Percentiles rank a stretch among this genome's conserved stretches.
Conservation (phyloP, 2,888 invertebrate genomes). For the Brachynemurus nebulosus region DNA sequence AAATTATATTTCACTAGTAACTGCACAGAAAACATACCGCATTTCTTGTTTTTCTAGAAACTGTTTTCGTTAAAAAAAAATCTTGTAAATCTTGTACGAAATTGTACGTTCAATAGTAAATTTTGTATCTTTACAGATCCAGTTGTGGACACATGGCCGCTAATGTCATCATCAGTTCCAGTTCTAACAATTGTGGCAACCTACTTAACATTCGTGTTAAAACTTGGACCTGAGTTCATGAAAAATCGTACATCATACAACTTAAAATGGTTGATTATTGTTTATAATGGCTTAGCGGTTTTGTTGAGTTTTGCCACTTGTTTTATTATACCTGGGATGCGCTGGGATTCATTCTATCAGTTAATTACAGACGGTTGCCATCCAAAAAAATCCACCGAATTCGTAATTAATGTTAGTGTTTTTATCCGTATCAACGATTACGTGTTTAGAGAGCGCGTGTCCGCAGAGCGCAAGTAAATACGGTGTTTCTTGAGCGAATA, state of each 20-base stretch:
- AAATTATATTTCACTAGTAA: too few species aligned
- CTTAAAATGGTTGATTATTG: slow-evolving; percentile 45
- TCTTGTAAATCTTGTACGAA: background rate
- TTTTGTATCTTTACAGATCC: slow-evolving; percentile 36
- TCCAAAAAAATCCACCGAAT: background rate
- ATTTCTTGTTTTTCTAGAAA: too few species aligned
- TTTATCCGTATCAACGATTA: too few species aligned
- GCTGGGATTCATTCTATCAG: slow-evolving; percentile 15
- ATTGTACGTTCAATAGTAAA: background rate
- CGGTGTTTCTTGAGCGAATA: too few species aligned
- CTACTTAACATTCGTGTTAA: slow-evolving; percentile 56
- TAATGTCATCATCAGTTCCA: slow-evolving; percentile 52
- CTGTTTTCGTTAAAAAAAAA: background rate
- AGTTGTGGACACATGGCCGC: slow-evolving; percentile 47
- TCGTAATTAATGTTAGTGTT: background rate
- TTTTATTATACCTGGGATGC: slow-evolving; percentile 31
- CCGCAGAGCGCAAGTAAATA: too few species aligned
- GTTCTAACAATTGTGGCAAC: slow-evolving; percentile 35
- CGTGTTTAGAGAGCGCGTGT: too few species aligned
- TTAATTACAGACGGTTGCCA: background rate
- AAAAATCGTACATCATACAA: slow-evolving; percentile 46
- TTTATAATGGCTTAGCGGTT: slow-evolving; percentile 57
- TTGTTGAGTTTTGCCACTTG: slow-evolving; percentile 39
- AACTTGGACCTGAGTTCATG: slow-evolving; percentile 62
- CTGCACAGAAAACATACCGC: too few species aligned